phyloP scores from a whole-genome alignment of 1,140 invertebrate genomes.

The Drosophila chauvacae region DNA sequence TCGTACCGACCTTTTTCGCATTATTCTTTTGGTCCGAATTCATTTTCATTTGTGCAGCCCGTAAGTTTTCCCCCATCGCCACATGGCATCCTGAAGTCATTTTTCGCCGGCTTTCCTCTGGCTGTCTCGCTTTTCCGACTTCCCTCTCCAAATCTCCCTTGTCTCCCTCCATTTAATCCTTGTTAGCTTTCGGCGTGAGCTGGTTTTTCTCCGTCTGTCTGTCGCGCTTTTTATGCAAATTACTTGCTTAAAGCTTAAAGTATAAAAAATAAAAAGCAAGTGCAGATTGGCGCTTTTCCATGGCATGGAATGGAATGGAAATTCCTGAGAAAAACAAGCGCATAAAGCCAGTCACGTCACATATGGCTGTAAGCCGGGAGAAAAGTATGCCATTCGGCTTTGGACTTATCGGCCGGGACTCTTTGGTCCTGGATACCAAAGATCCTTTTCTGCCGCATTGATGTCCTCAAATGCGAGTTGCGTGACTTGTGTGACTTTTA shows the following conservation, averaged over 20 bases:
- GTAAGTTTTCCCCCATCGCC: constrained; percentile 44
- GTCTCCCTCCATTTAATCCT: constrained; percentile 53
- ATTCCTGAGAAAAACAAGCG: constrained; percentile 23
- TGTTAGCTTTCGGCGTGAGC: constrained; percentile 64
- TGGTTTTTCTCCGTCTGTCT: constrained; percentile 35
- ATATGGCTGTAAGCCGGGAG: constrained; percentile 31
- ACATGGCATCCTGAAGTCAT: constrained; percentile 52
- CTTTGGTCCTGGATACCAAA: constrained; percentile 14
- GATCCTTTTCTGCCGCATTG: constrained; percentile 32
- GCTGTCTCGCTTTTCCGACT: background rate
- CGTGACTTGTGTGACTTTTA: constrained; percentile 70
- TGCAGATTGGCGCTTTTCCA: constrained; percentile 41
- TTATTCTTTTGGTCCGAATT: constrained; percentile 40
- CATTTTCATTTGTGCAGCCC: constrained; percentile 50
- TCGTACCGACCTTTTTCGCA: constrained; percentile 29
- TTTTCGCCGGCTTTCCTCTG: constrained; percentile 22
- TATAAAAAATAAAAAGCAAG: constrained; percentile 38
- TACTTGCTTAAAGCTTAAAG: constrained; percentile 58
- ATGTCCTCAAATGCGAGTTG: constrained; percentile 64
- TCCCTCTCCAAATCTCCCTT: constrained; percentile 2
- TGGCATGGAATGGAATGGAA: constrained; percentile 17
- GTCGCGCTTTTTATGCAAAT: constrained; percentile 72
- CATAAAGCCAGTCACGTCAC: constrained; percentile 52
- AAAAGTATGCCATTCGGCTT: constrained; percentile 48
- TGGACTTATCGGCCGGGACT: constrained; percentile 36